Base-by-base conservation (phyloP, 2,888 invertebrate genomes). In the Napeogenes inachia region DNA sequence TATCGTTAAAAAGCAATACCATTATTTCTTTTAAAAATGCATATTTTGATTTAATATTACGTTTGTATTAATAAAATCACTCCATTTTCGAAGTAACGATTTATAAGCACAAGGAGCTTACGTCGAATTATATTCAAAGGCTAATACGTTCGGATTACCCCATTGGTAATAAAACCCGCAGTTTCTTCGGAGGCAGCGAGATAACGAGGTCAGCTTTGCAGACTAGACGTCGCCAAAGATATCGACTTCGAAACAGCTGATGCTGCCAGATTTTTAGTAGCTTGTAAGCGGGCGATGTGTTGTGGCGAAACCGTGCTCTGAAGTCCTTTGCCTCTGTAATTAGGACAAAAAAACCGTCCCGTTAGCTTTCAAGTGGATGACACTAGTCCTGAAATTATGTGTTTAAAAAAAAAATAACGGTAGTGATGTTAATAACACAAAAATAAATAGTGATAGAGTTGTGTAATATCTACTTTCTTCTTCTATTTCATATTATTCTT, bases 201-300 rank as follows among this genome's bases (percentile, higher is more conserved):
- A 84, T 83, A 86, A 81, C 79, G 85, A 78, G 89, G 88, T 87
- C 87, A 84, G 73, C 74, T 73, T 73, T 72, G 75, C 76, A 89
- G 89, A 88, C 89, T 75, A 81, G 83, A 77, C 84, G 89, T 77
- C 89, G 89, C 89, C 89, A 78, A 65, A 70, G 79, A 69, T 89
- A 89, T 89, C 85, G 89, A 89, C 84, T 80, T 70, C 73, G 74
- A 76, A 84, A 81, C 87, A 86, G 86, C 87, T 86, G 87, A 87
- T 87, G 76, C 76, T 74, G 71, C 77, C 79, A 79, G 78, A 80
- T 80, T 79, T 21, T 85, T 76, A 85, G 86, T 83, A 77, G 79
- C 72, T 74, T 73, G 72, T 75, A 69, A 69, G 70, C 71, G 66
- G 59, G 69, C 72, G 70, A 56, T 74, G 75, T 74, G 76, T 68